Evolutionary conservation across 2,113 vertebrate genomes (phyloP), one percentile per base, ranked within the genome.

Genomic region (Phycodurus eques): DNA sequence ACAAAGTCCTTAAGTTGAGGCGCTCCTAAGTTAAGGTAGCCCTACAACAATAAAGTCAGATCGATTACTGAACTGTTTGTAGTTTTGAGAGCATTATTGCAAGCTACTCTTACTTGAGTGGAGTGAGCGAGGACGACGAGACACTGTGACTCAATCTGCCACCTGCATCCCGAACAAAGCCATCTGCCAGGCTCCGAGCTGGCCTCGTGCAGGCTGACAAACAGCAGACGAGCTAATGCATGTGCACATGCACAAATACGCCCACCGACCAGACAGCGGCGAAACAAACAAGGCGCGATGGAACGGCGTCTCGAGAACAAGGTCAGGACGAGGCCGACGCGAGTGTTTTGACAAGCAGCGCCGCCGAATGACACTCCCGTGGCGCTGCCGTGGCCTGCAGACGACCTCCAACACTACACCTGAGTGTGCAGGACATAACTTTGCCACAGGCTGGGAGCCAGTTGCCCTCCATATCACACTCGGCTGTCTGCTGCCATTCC

Each of bases 341-440:
- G 60, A 68, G 51, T 8, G 69, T 74, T 39, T 19, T 53, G 71
- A 62, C 63, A 75, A 76, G 74, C 75, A 6, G 56, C 27, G 56
- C 44, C 44, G 77, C 13, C 75, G 76, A 77, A 80, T 86, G 83
- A 88, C 88, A 87, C 88, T 80, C 66, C 60, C 22, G 77, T 87
- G 86, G 76, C 83, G 87, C 8, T 67, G 86, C 78, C 19, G 57
- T 77, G 86, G 85, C 86, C 87, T 64, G 69, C 7, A 43, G 27
- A 71, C 67, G 82, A 89, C 83, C 90, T 79, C 83, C 31, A 64
- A 76, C 85, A 84, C 69, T 12, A 75, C 89, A 90, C 87, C 83
- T 88, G 78, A 85, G 83, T 83, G 82, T 81, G 87, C 78, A 76
- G 74, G 74, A 79, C 81, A n/a, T 35, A 78, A 84, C 77, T 71